phyloP scores from a whole-genome alignment of 2,797 vertebrate genomes.

The Pogoniulus pusillus region DNA sequence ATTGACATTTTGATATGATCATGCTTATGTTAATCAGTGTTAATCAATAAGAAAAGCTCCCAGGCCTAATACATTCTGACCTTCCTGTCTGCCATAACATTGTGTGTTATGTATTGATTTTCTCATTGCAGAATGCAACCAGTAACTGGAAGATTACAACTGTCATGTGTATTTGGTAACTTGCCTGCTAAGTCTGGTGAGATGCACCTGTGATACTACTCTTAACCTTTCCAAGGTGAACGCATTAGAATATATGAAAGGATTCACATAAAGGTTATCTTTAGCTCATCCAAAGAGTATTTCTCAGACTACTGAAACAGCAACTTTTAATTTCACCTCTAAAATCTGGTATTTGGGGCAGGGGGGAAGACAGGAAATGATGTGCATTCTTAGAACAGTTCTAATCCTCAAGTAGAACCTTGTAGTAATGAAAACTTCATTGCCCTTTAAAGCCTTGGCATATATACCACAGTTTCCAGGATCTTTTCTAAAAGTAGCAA shows the following conservation, averaged over 20 bases:
- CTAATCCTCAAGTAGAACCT: not conserved
- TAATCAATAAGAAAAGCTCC: not conserved
- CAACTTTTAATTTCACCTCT: slow-evolving; percentile 4
- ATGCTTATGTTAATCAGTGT: not conserved
- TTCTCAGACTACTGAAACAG: not conserved
- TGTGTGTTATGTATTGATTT: fast-evolving
- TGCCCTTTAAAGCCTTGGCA: slow-evolving; percentile 53
- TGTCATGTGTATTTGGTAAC: not conserved
- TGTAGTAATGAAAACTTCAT: slow-evolving; percentile 28
- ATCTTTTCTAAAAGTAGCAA: slow-evolving; percentile 32
- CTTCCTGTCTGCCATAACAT: not conserved
- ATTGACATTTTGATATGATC: not conserved
- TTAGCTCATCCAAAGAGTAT: not conserved
- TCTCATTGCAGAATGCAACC: not conserved
- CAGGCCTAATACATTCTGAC: not conserved
- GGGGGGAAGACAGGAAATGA: not conserved
- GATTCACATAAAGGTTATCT: slow-evolving; percentile 4
- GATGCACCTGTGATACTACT: not conserved
- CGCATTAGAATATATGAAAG: not conserved
- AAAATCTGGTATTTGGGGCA: not conserved
- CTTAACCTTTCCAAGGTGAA: slow-evolving; percentile 5
- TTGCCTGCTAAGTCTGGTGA: not conserved
- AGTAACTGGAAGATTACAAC: not conserved
- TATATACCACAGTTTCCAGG: not conserved
- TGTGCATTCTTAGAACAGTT: not conserved